A percentile compares a stretch with the other conserved stretches of the same genome.
Conservation (phyloP, 2,113 vertebrate species). For the Phylloscopus trochilus region DNA sequence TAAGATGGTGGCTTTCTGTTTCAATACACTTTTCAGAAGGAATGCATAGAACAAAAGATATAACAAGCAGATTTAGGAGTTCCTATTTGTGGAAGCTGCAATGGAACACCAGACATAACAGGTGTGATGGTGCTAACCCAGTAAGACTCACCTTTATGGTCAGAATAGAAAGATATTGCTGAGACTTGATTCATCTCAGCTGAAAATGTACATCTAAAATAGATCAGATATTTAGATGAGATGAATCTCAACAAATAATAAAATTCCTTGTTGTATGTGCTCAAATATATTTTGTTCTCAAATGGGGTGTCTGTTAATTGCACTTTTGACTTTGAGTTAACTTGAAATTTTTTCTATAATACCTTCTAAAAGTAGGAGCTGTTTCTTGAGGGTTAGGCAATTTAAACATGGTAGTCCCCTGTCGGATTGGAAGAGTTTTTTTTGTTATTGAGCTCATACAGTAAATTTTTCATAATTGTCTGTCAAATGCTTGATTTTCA, state of each 20-base stretch:
- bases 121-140: not conserved
- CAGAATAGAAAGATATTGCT: not conserved
- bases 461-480: not conserved
- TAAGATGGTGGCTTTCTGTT: not conserved
- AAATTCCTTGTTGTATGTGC: not conserved
- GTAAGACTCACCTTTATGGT: not conserved
- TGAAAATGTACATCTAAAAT: not conserved
- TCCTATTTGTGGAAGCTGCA: not conserved
- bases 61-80: not conserved
- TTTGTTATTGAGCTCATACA: not conserved
- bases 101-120: not conserved
- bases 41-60: not conserved
- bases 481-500: not conserved
- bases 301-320: not conserved
- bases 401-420: not conserved
- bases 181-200: not conserved
- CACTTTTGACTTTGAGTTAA: not conserved
- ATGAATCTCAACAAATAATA: not conserved
- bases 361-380: not conserved
- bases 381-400: not conserved
- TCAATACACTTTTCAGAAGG: not conserved
- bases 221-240: not conserved
- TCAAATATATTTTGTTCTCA: not conserved
- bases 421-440: not conserved
- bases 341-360: not conserved